These are phyloP conservation scores for Dolichotis patagonum DNA, from an alignment of 2,113 vertebrate genomes.

Conservation along the genomic window DNA sequence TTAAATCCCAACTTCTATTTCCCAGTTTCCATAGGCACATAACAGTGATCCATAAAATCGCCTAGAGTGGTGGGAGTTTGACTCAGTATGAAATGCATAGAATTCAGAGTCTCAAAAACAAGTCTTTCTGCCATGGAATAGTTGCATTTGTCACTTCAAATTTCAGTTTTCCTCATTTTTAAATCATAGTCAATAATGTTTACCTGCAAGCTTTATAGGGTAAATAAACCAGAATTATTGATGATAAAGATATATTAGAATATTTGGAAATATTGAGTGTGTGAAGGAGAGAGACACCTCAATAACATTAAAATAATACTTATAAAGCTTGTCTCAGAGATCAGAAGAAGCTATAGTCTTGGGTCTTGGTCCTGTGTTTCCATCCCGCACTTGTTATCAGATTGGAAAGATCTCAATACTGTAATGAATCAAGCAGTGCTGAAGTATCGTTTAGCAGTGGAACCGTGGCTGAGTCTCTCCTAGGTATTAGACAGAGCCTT, in stretches of 20 bases:
- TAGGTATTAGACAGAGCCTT: background rate
- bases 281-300: constrained; percentile 24
- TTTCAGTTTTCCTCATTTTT: constrained; percentile 1
- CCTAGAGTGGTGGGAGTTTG: background rate
- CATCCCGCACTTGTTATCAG: background rate
- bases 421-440: background rate
- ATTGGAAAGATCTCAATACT: background rate
- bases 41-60: background rate
- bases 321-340: background rate
- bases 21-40: background rate
- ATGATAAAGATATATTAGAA: background rate
- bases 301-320: background rate
- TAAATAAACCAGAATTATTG: background rate
- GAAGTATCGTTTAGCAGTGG: background rate
- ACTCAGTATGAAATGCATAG: background rate
- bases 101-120: background rate
- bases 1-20: constrained; percentile 25
- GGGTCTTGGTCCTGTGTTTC: background rate
- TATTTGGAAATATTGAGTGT: constrained; percentile 18
- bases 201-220: background rate
- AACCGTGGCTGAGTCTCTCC: background rate
- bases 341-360: background rate
- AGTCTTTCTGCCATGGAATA: background rate
- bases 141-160: background rate
- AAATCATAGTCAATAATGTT: background rate